Conservation (phyloP, 2,797 vertebrate species). For the Lagorchestes hirsutus region DNA sequence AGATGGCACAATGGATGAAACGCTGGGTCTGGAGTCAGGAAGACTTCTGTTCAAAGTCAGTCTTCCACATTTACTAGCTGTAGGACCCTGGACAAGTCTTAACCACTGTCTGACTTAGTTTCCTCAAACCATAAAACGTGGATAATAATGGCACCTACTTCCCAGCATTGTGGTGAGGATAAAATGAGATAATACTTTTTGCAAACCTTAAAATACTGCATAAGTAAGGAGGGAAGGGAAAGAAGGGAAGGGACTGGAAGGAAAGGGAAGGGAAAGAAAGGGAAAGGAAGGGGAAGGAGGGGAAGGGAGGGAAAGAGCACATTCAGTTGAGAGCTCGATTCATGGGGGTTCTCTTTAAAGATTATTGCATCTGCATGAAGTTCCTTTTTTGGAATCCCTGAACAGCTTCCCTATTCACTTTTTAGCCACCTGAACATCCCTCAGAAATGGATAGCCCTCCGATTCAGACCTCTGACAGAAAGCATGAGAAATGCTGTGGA, state of each 20-base stretch:
- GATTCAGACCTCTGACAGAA: not conserved
- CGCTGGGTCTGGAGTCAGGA: not conserved
- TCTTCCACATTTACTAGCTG: not conserved
- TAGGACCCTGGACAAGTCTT: not conserved
- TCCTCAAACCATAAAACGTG: not conserved
- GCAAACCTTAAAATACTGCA: not conserved
- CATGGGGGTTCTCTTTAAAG: not conserved
- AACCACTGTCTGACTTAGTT: not conserved
- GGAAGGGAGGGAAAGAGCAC: not conserved
- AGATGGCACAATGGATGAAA: not conserved
- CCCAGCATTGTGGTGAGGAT: not conserved
- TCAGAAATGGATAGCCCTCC: constrained; percentile 41
- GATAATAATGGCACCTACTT: not conserved
- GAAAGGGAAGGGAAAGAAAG: no score
- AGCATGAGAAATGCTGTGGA: not conserved
- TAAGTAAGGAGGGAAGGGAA: not conserved
- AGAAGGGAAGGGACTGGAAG: not conserved
- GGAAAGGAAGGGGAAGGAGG: not conserved
- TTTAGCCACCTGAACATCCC: not conserved
- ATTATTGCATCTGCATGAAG: fast-evolving
- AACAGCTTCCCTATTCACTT: not conserved
- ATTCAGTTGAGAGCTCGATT: not conserved
- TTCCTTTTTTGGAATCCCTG: not conserved
- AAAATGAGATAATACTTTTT: not conserved
- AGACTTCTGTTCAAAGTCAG: not conserved